A percentile compares a stretch with the other conserved stretches of the same genome.
Evolutionary conservation across 2,113 vertebrate species (phyloP).

Genomic region (Xenus cinereus): DNA sequence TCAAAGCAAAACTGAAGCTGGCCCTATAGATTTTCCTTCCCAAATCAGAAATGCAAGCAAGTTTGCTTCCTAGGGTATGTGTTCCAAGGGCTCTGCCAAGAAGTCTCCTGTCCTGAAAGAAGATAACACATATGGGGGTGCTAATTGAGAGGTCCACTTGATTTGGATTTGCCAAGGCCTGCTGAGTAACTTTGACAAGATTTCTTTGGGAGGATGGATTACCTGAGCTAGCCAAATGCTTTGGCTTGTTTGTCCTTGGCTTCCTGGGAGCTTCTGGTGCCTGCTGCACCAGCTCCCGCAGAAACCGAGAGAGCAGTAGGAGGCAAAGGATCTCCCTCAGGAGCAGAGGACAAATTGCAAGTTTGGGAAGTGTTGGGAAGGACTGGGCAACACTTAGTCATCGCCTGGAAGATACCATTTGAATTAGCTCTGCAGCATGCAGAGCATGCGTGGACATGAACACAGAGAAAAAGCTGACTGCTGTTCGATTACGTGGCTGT

Average conservation of each 20-base stretch:
- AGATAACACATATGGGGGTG: rapidly evolving
- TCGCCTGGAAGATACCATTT: background rate
- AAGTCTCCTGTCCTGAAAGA: background rate
- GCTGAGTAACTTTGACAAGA: background rate
- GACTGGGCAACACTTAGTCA: background rate
- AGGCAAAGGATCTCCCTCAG: background rate
- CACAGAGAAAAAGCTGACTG: background rate
- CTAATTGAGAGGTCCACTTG: background rate
- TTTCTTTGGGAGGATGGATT: background rate
- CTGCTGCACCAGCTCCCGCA: background rate
- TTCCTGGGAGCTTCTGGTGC: background rate
- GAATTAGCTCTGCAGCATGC: background rate
- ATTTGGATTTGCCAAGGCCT: background rate
- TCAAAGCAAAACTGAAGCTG: background rate
- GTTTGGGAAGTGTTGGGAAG: background rate
- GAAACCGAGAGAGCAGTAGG: background rate
- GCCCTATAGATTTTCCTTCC: background rate
- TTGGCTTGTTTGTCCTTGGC: background rate
- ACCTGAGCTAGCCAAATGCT: background rate
- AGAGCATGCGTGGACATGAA: background rate
- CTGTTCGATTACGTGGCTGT: background rate
- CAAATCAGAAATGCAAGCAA: background rate
- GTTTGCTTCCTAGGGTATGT: background rate
- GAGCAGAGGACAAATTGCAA: background rate
- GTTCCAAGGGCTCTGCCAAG: background rate